Evolutionary conservation across 2,113 vertebrate genomes (phyloP).

Genomic region (Pachycephala philippinensis): DNA sequence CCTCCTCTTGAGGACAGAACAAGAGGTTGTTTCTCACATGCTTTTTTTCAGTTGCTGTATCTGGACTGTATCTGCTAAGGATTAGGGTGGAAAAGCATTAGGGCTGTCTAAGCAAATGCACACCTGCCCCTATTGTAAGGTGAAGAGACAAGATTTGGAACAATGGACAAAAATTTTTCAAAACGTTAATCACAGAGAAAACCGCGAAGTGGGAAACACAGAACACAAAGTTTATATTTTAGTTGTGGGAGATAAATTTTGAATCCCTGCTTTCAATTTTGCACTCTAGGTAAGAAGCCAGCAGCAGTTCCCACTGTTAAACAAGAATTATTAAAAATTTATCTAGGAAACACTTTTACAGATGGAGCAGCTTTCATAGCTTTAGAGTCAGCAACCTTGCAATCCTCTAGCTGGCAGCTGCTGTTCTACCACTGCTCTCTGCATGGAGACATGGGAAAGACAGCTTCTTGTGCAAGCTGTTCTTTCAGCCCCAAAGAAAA

Average conservation of each 20-base stretch:
- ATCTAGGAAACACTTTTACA: neutral
- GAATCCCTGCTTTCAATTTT: neutral
- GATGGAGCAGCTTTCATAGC: neutral
- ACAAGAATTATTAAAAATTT: neutral
- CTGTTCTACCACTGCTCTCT: neutral
- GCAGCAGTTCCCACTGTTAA: neutral
- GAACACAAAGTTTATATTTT: neutral
- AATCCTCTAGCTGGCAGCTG: neutral
- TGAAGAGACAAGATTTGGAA: neutral
- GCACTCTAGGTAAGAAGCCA: neutral
- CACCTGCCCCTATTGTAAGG: neutral
- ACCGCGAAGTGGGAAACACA: neutral
- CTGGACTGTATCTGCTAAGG: neutral
- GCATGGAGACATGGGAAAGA: neutral
- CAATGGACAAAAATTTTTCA: neutral
- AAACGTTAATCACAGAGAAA: neutral
- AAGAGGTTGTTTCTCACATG: accelerated
- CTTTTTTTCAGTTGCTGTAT: neutral
- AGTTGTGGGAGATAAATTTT: neutral
- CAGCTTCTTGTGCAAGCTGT: neutral
- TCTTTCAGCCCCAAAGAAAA: neutral
- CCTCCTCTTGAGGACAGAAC: neutral
- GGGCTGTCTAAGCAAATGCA: neutral
- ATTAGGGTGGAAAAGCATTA: neutral
- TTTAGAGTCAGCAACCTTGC: neutral